These are phyloP conservation scores for Castor canadensis DNA, from an alignment of 2,113 vertebrate species.

Conservation along the genomic window DNA sequence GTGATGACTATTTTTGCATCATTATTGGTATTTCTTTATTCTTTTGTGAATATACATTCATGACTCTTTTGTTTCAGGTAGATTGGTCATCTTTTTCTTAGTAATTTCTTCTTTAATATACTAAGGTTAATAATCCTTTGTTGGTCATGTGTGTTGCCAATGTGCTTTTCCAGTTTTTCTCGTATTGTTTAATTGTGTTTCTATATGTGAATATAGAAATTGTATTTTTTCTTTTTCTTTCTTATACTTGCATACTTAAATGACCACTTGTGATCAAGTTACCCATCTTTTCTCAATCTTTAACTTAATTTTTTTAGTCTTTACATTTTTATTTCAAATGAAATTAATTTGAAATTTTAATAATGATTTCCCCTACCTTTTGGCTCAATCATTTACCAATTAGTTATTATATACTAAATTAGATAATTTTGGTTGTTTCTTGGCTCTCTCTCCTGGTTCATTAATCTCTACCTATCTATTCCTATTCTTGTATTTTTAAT, in stretches of 20 bases:
- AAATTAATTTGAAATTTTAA: constrained; percentile 33
- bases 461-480: not conserved
- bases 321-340: not conserved
- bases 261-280: not conserved
- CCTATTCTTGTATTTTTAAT: not conserved
- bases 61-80: not conserved
- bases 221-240: not conserved
- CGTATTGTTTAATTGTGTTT: not conserved
- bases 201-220: not conserved
- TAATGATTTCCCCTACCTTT: not conserved
- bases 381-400: not conserved
- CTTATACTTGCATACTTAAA: not conserved
- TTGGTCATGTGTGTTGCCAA: not conserved
- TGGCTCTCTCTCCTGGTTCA: not conserved
- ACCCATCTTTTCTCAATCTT: not conserved
- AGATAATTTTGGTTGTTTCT: not conserved
- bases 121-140: not conserved
- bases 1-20: not conserved
- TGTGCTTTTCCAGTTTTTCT: not conserved
- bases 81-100: not conserved
- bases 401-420: not conserved
- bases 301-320: not conserved
- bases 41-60: not conserved
- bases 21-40: constrained; percentile 11
- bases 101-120: not conserved